Evolutionary conservation across 2,888 invertebrate genomes (phyloP).

Genomic region (Hirudinaria manillensis): DNA sequence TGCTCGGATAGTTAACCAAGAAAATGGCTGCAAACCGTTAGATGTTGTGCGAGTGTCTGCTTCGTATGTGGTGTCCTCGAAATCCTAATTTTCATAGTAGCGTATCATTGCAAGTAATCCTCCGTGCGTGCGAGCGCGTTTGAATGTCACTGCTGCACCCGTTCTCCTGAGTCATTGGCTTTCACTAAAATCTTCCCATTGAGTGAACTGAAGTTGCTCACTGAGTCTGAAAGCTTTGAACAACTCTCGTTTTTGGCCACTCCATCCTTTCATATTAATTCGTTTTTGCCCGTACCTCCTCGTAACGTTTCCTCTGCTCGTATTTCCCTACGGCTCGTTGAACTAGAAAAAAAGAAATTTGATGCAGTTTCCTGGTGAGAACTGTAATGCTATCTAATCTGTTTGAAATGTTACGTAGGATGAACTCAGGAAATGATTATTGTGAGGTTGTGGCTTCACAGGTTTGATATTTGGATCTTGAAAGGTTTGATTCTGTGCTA

Average conservation of each 20-base stretch:
- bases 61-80: not conserved
- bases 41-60: not conserved
- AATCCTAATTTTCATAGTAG: not conserved
- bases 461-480: not conserved
- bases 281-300: no score
- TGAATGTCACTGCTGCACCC: not conserved
- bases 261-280: not conserved
- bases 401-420: not conserved
- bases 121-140: not conserved
- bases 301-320: no score
- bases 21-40: no score
- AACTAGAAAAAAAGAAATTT: no score
- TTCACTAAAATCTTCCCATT: constrained; percentile 4
- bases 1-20: no score
- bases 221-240: no score
- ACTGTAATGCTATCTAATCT: not conserved
- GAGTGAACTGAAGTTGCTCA: no score
- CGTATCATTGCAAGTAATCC: not conserved
- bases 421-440: not conserved
- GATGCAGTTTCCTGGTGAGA: no score
- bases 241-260: not conserved
- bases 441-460: not conserved
- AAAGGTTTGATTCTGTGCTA: not conserved
- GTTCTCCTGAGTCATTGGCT: not conserved
- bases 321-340: no score